Evolutionary conservation across 1,140 invertebrate species (phyloP), one percentile per base, ranked within the genome.

Genomic region (Meloidogyne chitwoodi): DNA sequence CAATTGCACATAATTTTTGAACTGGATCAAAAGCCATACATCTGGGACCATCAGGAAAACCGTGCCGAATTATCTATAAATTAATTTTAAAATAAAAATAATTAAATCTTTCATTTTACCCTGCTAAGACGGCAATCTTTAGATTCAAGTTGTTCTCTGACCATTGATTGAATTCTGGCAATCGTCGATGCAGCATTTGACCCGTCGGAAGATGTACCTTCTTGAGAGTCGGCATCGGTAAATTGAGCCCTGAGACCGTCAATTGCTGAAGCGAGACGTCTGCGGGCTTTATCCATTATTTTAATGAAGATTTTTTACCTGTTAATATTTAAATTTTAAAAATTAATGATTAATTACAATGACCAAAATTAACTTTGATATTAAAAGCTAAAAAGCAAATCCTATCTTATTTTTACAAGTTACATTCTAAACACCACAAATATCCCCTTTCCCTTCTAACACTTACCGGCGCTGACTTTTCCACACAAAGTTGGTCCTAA

Each of bases 1-100:
- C 96, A 88, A 99, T 94, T 56, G 94, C 96, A 84, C 98, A 90
- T 68, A 99, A 90, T 88, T 92, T 93, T 89, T 99, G 96, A 82
- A 99, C 92, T 63, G 96, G 95, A 90, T 99, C 96, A 90, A 94
- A 98, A 65, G 95, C 95, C 88, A 98, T 90, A 61, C 94, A 93
- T 79, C 94, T 95, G 62, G 96, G 96, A 83, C 96, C 93, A 89
- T 94, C 93, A 77, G 96, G 96, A 90, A 99, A 99, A 82, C 96
- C 96, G 92, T 98, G 95, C 27, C 85, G 81, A 0, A 86, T 81
- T 14, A 86, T 79, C 85, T 86, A 29, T 48, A 84, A 74, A 26
- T 14, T 71, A 10, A 22, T 62, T 14, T 22, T 71, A n/a, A 56
- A 16, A 65, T 0, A 19, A 24, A 67, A 8, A 1, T 22, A 22